These are phyloP conservation scores for Solen grandis DNA, from an alignment of 1,140 invertebrate genomes.

Conservation along the genomic window DNA sequence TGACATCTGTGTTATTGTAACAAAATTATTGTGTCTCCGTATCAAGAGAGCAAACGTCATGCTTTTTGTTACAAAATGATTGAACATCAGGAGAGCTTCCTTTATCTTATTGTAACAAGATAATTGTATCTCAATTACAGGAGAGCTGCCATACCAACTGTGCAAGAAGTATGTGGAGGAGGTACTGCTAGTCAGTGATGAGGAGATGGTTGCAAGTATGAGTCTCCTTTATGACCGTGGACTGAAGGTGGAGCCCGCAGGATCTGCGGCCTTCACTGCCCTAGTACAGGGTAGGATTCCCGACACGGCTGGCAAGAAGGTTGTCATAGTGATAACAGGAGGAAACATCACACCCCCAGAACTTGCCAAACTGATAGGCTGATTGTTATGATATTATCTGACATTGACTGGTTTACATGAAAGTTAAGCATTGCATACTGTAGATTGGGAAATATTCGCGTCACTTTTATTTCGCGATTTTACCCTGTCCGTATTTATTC, in stretches of 20 bases:
- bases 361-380: slow-evolving; percentile 52
- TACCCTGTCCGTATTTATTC: too few relatives aligned
- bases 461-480: too few relatives aligned
- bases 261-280: slow-evolving; percentile 76
- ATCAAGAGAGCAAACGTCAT: too few relatives aligned
- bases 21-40: too few relatives aligned
- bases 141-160: slow-evolving; percentile 67
- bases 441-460: too few relatives aligned
- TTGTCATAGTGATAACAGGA: slow-evolving; percentile 74
- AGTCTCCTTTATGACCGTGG: slow-evolving; percentile 70
- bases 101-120: too few relatives aligned
- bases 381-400: too few relatives aligned
- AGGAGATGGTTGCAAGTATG: slow-evolving; percentile 71
- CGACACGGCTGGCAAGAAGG: slow-evolving; percentile 70
- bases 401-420: too few relatives aligned
- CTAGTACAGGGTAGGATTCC: slow-evolving; percentile 69
- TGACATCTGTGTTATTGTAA: too few relatives aligned
- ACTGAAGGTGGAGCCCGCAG: slow-evolving; percentile 76
- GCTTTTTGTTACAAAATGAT: too few relatives aligned
- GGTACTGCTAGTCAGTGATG: slow-evolving; percentile 73
- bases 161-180: slow-evolving; percentile 74
- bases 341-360: slow-evolving; percentile 75
- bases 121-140: slow-evolving; percentile 62
- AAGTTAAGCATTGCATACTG: too few relatives aligned
- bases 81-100: too few relatives aligned